A percentile compares a stretch with the other conserved stretches of the same genome.
Evolutionary conservation across 1,140 invertebrate genomes (phyloP).

Genomic region (Drosophila nannoptera): DNA sequence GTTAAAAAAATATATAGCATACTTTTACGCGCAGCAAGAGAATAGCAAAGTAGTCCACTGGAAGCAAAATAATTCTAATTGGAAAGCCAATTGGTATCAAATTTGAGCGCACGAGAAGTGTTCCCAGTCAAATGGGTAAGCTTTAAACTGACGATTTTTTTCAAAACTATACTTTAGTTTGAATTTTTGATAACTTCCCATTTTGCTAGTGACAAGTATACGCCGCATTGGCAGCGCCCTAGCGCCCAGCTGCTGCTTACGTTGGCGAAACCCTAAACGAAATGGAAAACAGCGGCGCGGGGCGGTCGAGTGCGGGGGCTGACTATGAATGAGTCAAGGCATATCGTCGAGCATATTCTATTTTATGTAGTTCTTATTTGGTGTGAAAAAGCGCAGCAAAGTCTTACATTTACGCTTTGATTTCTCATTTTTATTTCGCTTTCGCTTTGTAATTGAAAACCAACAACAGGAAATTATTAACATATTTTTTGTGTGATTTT

Average conservation of each 20-base stretch:
- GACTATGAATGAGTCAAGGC: constrained; percentile 59
- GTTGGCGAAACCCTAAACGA: constrained; percentile 26
- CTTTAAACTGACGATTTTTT: too few species aligned
- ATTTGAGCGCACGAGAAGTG: not conserved
- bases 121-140: too few species aligned
- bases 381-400: constrained; percentile 64
- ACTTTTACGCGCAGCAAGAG: not conserved
- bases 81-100: not conserved
- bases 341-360: constrained; percentile 22
- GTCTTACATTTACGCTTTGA: constrained; percentile 33
- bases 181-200: too few species aligned
- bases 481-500: constrained; percentile 39
- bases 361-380: constrained; percentile 30
- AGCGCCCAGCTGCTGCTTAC: constrained; percentile 5
- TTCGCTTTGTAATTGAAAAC: constrained; percentile 51
- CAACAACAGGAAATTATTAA: constrained; percentile 72
- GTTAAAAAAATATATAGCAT: not conserved
- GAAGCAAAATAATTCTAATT: too few species aligned
- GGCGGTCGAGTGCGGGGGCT: not conserved
- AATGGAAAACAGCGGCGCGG: not conserved
- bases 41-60: not conserved
- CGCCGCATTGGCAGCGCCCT: constrained; percentile 57
- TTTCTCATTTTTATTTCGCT: constrained; percentile 15
- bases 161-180: too few species aligned
- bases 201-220: constrained; percentile 45